A percentile compares a stretch with the other conserved stretches of the same genome.
Conservation (phyloP, 2,113 vertebrate species). For the Oryzias woworae region DNA sequence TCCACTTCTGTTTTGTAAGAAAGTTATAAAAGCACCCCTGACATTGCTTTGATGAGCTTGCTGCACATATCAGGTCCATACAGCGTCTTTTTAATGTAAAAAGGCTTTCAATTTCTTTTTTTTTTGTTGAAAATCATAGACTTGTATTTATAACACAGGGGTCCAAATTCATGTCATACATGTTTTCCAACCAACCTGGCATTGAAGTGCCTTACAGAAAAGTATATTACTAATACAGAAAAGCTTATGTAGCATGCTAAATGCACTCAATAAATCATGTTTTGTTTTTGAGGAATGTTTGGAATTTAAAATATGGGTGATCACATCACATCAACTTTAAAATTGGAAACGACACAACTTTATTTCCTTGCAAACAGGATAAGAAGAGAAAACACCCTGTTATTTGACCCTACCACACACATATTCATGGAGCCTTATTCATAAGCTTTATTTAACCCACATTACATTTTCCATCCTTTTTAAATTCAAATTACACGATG, state of each 20-base stretch:
- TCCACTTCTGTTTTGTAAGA: too few species aligned
- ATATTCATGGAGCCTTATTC: neutral
- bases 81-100: too few species aligned
- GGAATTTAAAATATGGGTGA: slow-evolving; percentile 24
- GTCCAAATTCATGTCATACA: too few species aligned
- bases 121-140: too few species aligned
- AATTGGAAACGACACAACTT: slow-evolving; percentile 18
- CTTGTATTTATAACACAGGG: too few species aligned
- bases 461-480: neutral
- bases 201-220: too few species aligned
- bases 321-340: slow-evolving; percentile 25
- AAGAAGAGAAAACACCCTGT: slow-evolving; percentile 40
- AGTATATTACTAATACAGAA: neutral
- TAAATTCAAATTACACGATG: neutral
- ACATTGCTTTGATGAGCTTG: too few species aligned
- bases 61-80: too few species aligned
- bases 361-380: slow-evolving; percentile 60
- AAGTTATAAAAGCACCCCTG: too few species aligned
- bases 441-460: neutral
- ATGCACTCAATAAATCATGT: slow-evolving; percentile 6
- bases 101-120: too few species aligned
- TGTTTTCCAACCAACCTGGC: too few species aligned
- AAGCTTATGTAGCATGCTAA: neutral
- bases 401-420: slow-evolving; percentile 2
- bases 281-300: slow-evolving; percentile 21